Percentiles rank a stretch among this genome's conserved stretches.
These are phyloP conservation scores for Andrena fulva DNA, from an alignment of 2,888 invertebrate species.

Conservation along the genomic window DNA sequence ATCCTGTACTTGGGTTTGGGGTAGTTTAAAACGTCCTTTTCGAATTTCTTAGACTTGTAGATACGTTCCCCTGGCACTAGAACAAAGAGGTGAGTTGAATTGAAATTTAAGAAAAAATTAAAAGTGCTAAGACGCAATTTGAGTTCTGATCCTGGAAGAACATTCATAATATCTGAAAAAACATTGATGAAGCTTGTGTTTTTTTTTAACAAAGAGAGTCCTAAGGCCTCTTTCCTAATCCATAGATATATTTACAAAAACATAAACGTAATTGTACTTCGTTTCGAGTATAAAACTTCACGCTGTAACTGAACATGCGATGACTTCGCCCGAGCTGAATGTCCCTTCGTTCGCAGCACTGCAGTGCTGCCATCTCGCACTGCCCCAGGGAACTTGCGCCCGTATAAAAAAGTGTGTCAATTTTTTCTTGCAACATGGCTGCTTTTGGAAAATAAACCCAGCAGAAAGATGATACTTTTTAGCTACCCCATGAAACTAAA, in stretches of 20 bases:
- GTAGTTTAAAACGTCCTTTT: no score
- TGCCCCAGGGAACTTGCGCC: conserved; percentile 15
- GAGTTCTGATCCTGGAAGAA: no score
- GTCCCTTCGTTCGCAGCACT: conserved; percentile 12
- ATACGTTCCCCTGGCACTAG: no score
- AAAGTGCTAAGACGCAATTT: no score
- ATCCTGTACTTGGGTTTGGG: no score
- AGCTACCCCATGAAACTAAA: neutral
- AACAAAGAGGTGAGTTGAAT: no score
- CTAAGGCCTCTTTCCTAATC: neutral
- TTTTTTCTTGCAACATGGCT: conserved; percentile 36
- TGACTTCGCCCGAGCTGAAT: neutral
- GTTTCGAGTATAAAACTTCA: neutral
- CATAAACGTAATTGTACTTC: neutral
- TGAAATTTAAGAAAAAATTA: no score
- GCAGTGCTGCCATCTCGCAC: conserved; percentile 57
- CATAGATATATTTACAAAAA: neutral
- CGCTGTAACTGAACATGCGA: neutral
- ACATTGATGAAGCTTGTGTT: neutral
- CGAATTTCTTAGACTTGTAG: no score
- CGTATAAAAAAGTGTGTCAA: conserved; percentile 24
- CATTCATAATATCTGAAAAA: no score
- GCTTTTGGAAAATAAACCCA: conserved; percentile 5
- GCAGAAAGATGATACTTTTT: neutral
- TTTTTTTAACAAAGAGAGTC: neutral